Conservation (phyloP, 2,888 invertebrate genomes). For the Euphydryas editha region DNA sequence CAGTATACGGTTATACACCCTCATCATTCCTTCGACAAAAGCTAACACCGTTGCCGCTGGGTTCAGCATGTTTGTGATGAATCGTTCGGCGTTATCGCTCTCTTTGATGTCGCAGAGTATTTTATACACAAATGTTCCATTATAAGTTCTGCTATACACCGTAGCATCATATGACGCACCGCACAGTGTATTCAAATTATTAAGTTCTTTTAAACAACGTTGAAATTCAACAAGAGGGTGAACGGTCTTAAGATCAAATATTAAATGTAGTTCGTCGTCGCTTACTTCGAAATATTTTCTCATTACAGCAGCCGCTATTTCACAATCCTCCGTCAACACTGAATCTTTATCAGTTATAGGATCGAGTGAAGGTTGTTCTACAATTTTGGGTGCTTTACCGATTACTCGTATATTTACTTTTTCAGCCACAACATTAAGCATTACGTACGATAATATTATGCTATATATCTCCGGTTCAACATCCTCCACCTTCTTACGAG, state of each 20-base stretch:
- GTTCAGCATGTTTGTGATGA: background rate
- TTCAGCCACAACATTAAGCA: slow-evolving; percentile 44
- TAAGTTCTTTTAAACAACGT: slow-evolving; percentile 51
- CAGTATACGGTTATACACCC: background rate
- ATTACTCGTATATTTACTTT: slow-evolving; percentile 3
- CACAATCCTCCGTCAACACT: slow-evolving; percentile 39
- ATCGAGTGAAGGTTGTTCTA: slow-evolving; percentile 18
- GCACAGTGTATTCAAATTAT: slow-evolving; percentile 55
- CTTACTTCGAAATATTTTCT: slow-evolving; percentile 40
- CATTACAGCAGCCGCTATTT: slow-evolving; percentile 35
- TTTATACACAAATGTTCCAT: slow-evolving; percentile 53
- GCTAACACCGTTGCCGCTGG: background rate
- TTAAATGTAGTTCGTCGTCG: slow-evolving; percentile 28
- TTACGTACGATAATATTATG: slow-evolving; percentile 50
- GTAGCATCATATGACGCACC: slow-evolving; percentile 46
- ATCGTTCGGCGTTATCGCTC: background rate
- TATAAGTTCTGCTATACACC: slow-evolving; percentile 48
- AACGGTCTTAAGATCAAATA: slow-evolving; percentile 36
- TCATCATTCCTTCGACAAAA: background rate
- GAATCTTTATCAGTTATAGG: slow-evolving; percentile 24
- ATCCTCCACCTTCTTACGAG: slow-evolving; percentile 43
- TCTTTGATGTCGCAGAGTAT: slow-evolving; percentile 25
- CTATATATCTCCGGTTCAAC: slow-evolving; percentile 46
- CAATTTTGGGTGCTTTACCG: background rate
- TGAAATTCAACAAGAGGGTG: slow-evolving; percentile 51